phyloP scores from a whole-genome alignment of 2,113 vertebrate species.

The Todiramphus chloris region DNA sequence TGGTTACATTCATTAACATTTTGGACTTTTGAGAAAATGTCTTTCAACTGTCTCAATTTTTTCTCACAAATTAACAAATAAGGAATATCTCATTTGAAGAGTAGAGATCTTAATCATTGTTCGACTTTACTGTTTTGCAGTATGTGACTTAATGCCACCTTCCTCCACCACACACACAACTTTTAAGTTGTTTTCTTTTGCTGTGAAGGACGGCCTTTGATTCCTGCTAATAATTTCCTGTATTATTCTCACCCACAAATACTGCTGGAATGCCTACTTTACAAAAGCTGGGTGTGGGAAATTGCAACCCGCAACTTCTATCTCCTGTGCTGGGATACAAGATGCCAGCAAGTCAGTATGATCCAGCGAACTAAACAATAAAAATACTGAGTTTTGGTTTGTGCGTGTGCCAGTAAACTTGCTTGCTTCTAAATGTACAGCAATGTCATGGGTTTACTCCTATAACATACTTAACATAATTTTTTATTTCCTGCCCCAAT shows the following conservation, averaged over 20 bases:
- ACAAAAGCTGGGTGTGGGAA: background rate
- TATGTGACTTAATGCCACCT: background rate
- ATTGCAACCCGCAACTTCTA: accelerated
- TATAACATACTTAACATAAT: background rate
- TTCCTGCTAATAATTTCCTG: background rate
- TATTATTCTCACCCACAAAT: background rate
- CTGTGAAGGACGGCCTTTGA: background rate
- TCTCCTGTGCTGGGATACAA: background rate
- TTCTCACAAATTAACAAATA: background rate
- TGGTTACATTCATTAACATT: background rate
- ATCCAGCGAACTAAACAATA: background rate
- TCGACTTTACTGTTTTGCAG: background rate
- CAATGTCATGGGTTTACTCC: background rate
- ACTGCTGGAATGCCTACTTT: background rate
- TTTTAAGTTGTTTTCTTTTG: background rate
- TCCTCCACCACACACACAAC: accelerated
- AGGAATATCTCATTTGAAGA: background rate
- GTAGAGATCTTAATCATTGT: background rate
- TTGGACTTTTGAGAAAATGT: background rate
- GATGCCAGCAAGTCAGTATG: background rate
- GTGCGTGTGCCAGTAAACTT: background rate
- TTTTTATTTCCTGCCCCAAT: background rate
- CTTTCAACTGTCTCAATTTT: background rate
- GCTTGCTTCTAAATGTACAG: background rate
- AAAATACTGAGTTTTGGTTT: background rate